Base-by-base conservation (phyloP, 2,113 vertebrate genomes). In the Tylochromis polylepis region DNA sequence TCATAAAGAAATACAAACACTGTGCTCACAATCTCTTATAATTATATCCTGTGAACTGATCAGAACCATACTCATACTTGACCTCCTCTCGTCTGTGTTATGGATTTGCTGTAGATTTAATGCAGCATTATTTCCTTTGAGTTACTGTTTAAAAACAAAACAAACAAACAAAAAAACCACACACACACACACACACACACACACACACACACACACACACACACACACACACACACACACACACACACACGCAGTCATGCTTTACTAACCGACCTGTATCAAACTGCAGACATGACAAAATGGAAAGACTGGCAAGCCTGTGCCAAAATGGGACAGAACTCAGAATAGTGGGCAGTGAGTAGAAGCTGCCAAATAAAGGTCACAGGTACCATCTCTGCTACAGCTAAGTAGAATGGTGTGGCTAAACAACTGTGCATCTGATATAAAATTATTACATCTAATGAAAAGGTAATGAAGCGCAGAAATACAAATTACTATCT, bases 321-420 rank as follows among this genome's bases (percentile, higher is more conserved):
- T 51, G 70, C 27, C 24, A 51, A 75, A 49, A 20, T 49, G 70
- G 24, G 43, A 51, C 41, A 75, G 43, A 29, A 77, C 16, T 51
- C 6, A 53, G 46, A 31, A 53, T 34, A 31, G 72, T 9, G 72
- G 72, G 46, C 46, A 77, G 18, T 6, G 18, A 77, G 70, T 27
- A 77, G 70, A 77, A 31, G 46, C 72, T 77, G 46, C 72, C 46
- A 77, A 53, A 34, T n/a, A 34, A 77, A 77, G 72, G 72, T 77
- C 46, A 77, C 46, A 72, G 24, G 67, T 46, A 10, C 41, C 67
- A 72, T 49, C 41, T 49, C 67, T 46, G 41, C 67, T 46, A 72
- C 16, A 29, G 67, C 41, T 5, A 27, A 72, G 41, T 29, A 18
- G 41, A 72, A 16, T 27, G 2, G 41, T 46, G 41, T 72, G 41